Evolutionary conservation across 2,113 vertebrate species (phyloP).

Genomic region (Syngnathus typhle): DNA sequence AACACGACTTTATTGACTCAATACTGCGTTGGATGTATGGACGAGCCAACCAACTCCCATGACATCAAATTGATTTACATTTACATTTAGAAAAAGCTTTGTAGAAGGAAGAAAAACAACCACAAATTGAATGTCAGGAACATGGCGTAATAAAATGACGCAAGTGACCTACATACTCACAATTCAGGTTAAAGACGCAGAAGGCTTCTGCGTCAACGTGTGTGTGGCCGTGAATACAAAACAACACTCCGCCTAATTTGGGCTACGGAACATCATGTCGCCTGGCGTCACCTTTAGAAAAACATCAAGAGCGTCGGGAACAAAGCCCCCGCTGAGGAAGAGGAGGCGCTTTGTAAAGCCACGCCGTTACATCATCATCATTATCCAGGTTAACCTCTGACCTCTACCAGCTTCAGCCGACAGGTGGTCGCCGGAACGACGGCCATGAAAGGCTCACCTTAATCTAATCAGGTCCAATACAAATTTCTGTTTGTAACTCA

Average conservation of each 20-base stretch:
- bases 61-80: no score
- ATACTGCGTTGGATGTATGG: slow-evolving; percentile 2
- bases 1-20: slow-evolving; percentile 18
- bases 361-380: background rate
- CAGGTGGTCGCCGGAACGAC: background rate
- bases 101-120: no score
- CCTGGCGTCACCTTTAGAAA: background rate
- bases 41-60: background rate
- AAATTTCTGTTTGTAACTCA: no score
- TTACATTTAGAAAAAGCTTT: no score
- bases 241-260: slow-evolving; percentile 11
- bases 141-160: background rate
- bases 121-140: background rate
- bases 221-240: slow-evolving; percentile 5
- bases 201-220: background rate
- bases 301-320: background rate
- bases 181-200: slow-evolving; percentile 6
- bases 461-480: no score
- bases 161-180: background rate
- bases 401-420: background rate
- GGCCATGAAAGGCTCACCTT: background rate
- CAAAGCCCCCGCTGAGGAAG: slow-evolving; percentile 3
- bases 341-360: background rate
- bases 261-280: slow-evolving; percentile 12
- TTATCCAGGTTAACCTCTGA: background rate